Base-by-base conservation (phyloP, 1,140 invertebrate species). In the Tyrophagus putrescentiae region DNA sequence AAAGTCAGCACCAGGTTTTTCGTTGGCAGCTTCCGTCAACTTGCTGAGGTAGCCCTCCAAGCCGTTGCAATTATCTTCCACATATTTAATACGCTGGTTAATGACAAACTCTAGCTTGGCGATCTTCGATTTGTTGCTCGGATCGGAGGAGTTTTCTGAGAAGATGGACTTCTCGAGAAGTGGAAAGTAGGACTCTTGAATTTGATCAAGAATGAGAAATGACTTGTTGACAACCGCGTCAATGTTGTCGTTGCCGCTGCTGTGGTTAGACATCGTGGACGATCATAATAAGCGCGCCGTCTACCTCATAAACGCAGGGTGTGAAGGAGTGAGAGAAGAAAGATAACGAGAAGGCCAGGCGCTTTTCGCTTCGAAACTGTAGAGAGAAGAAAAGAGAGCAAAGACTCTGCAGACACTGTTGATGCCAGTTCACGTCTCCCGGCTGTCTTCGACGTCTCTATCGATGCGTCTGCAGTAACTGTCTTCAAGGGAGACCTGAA, bases 1-100 rank as follows among this genome's bases (percentile, higher is more conserved):
- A 6, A 48, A 48, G 7, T 48, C 45, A 9, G 18, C 45, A 48
- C 31, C 31, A 7, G 45, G 31, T 7, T 48, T 48, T 48, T 48
- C 45, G 11, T 54, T n/a, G n/a, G n/a, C 13, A 28, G 3, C 21
- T 3, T 13, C 25, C 13, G 27, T 9, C 39, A 54, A 13, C 25
- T 54, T 54, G 13, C 1, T 6, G 3, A 54, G 3, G 3, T 34
- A 34, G n/a, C 11, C 2, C 27, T 54, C 52, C 25, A 54, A 54
- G 9, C 39, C 13, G 9, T 54, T 27, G 27, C 52, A 54, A 54
- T 54, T 54, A 2, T 31, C 2, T 54, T 27, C 3, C 2, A 54
- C 52, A 54, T 54, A 32, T 54, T 32, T 54, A 54, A 54, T 54
- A 54, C 52, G 52, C 39, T 54, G 52, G 18, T 54, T 31, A 32